Conservation (phyloP, 2,113 vertebrate species). For the Nibea albiflora region DNA sequence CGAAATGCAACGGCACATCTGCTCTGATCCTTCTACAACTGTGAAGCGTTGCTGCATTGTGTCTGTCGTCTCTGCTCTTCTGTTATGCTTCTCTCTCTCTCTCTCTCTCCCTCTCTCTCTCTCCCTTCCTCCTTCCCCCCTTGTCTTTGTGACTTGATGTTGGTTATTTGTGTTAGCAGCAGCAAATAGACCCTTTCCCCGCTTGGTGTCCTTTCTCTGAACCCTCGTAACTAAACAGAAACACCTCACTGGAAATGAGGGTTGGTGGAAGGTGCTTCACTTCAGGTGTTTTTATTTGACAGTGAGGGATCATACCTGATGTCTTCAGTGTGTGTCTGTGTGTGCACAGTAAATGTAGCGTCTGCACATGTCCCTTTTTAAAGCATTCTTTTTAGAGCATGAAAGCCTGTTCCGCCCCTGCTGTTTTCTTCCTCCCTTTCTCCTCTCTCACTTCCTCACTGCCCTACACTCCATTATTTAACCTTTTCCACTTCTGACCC, state of each 20-base stretch:
- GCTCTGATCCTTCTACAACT: constrained; percentile 67
- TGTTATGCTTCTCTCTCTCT: constrained; percentile 14
- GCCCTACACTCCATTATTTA: constrained; percentile 51
- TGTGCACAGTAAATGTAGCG: constrained; percentile 31
- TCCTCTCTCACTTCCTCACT: constrained; percentile 23
- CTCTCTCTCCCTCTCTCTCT: constrained; percentile 36
- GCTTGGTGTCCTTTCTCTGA: constrained; percentile 78
- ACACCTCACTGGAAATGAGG: constrained; percentile 63
- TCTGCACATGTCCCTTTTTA: constrained; percentile 40
- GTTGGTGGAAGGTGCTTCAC: constrained; percentile 61
- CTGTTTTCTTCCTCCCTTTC: constrained; percentile 14
- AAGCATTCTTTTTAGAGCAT: constrained; percentile 38
- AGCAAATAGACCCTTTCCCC: constrained; percentile 51
- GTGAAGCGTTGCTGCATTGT: constrained; percentile 48
- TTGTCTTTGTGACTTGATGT: constrained; percentile 52
- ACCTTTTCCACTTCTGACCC: constrained; percentile 67
- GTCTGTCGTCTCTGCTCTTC: constrained; percentile 51
- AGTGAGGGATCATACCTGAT: constrained; percentile 57
- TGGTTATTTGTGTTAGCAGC: constrained; percentile 72
- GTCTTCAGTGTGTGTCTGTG: constrained; percentile 58
- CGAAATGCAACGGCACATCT: constrained; percentile 67
- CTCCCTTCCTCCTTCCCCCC: constrained; percentile 31
- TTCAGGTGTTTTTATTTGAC: constrained; percentile 70
- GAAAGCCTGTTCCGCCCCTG: constrained; percentile 31
- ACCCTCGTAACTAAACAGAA: constrained; percentile 69